phyloP scores from a whole-genome alignment of 2,113 vertebrate genomes.

The Oreotrochilus melanogaster region DNA sequence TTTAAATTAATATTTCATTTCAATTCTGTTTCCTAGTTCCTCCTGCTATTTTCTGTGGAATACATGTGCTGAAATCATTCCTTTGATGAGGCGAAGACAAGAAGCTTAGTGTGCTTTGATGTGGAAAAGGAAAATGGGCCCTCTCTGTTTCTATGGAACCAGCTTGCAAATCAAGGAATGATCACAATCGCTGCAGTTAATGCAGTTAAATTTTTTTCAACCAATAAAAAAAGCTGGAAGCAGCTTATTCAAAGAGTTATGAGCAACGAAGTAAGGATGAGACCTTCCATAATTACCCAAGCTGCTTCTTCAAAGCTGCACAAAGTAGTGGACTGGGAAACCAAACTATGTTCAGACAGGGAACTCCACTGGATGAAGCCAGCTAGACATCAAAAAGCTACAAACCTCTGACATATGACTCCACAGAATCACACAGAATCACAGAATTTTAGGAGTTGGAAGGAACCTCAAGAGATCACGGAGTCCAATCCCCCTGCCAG shows the following conservation, averaged over 20 bases:
- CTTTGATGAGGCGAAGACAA: conserved; percentile 52
- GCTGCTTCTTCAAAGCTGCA: background rate
- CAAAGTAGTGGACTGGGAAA: background rate
- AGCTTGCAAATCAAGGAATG: conserved; percentile 1
- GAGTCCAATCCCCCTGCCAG: too few relatives aligned
- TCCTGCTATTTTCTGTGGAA: conserved; percentile 48
- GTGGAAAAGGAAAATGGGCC: conserved; percentile 38
- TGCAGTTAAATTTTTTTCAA: background rate
- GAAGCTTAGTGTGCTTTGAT: conserved; percentile 59
- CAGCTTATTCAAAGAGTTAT: background rate
- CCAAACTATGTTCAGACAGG: background rate
- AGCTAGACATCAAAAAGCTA: background rate
- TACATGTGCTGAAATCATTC: conserved; percentile 16
- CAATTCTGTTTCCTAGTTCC: conserved; percentile 35
- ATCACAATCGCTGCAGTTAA: background rate
- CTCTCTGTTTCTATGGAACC: conserved; percentile 10
- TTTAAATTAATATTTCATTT: conserved; percentile 63
- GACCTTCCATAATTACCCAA: background rate
- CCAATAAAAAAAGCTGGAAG: background rate
- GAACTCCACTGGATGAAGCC: background rate
- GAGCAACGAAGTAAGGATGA: background rate
- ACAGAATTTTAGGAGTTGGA: too few relatives aligned
- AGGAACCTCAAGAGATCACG: too few relatives aligned
- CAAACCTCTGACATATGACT: background rate
- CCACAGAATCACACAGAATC: too few relatives aligned